A percentile compares a stretch with the other conserved stretches of the same genome.
Conservation (phyloP, 1,140 invertebrate genomes). For the Bicyclus anynana region DNA sequence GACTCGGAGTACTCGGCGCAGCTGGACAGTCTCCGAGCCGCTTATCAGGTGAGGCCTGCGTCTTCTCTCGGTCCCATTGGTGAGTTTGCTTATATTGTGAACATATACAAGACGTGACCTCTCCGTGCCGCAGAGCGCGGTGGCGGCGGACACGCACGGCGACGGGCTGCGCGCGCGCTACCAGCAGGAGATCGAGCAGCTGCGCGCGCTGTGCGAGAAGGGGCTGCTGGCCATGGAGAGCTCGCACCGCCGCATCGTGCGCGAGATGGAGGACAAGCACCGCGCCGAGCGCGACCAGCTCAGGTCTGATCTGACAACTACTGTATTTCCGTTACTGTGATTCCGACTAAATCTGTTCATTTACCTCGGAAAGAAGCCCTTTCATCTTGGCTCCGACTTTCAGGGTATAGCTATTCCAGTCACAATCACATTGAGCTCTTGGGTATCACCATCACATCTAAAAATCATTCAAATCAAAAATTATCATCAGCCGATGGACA, state of each 20-base stretch:
- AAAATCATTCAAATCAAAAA: too few species aligned
- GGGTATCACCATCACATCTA: too few species aligned
- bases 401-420: too few species aligned
- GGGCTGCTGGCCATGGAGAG: conserved; percentile 92
- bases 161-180: conserved; percentile 87
- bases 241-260: conserved; percentile 89
- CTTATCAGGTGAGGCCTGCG: conserved; percentile 78
- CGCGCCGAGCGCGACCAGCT: conserved; percentile 85
- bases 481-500: too few species aligned
- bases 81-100: too few species aligned
- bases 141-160: conserved; percentile 79
- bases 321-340: too few species aligned
- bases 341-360: too few species aligned
- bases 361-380: too few species aligned
- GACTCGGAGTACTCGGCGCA: conserved; percentile 88
- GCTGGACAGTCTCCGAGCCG: conserved; percentile 84
- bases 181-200: conserved; percentile 91
- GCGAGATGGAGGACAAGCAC: conserved; percentile 91
- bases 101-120: too few species aligned
- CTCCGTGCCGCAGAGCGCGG: conserved; percentile 62
- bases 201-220: conserved; percentile 90
- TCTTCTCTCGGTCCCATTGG: too few species aligned
- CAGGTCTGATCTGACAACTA: conserved; percentile 61
- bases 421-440: too few species aligned
- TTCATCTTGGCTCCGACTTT: too few species aligned